Evolutionary conservation across 2,888 invertebrate species (phyloP).

Genomic region (Melipona beecheii): DNA sequence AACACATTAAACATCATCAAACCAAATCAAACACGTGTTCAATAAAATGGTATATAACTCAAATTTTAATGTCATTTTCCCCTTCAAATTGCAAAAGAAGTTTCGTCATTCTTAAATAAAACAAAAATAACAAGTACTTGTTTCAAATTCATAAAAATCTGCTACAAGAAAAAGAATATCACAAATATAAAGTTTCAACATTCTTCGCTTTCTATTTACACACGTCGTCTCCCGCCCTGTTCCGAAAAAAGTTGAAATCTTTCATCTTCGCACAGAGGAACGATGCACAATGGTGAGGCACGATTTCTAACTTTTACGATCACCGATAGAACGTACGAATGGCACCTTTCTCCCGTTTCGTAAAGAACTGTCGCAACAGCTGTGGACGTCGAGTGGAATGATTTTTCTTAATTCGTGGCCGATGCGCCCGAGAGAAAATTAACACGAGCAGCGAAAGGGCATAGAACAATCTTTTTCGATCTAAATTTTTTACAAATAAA

Average conservation of each 20-base stretch:
- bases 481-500: too few relatives aligned
- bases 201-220: too few relatives aligned
- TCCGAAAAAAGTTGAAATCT: not conserved
- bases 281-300: conserved; percentile 9
- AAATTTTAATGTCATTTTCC: not conserved
- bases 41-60: too few relatives aligned
- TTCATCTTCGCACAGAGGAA: not conserved
- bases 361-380: conserved; percentile 42
- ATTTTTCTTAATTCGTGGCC: conserved; percentile 38
- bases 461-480: conserved; percentile 2
- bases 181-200: too few relatives aligned
- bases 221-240: not conserved
- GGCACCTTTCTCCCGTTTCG: conserved; percentile 33
- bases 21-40: not conserved
- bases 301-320: conserved; percentile 51
- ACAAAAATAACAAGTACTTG: too few relatives aligned
- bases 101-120: too few relatives aligned
- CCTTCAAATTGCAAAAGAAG: too few relatives aligned
- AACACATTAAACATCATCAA: not conserved
- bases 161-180: too few relatives aligned
- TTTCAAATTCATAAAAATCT: too few relatives aligned
- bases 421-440: conserved; percentile 32
- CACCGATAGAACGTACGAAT: not conserved
- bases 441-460: conserved; percentile 50
- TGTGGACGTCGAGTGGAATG: conserved; percentile 2